A percentile compares a stretch with the other conserved stretches of the same genome.
Evolutionary conservation across 1,140 invertebrate genomes (phyloP).

Genomic region (Coptotermes formosanus): DNA sequence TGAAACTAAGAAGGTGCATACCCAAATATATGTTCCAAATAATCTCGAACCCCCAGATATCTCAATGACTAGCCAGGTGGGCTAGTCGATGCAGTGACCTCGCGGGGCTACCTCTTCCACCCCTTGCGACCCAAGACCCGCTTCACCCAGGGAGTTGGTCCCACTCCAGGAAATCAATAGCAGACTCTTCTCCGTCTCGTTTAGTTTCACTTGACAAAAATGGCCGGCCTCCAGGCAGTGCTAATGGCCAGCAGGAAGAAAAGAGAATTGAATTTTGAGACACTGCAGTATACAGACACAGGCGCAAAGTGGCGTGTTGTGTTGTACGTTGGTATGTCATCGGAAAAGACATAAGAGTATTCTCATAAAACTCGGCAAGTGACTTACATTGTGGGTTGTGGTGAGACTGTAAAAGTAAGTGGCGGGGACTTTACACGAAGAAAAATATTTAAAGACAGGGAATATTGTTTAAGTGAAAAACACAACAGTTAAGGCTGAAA

Average conservation of each 20-base stretch:
- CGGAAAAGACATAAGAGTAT: no score
- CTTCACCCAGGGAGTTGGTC: neutral
- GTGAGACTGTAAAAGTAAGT: no score
- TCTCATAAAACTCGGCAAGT: no score
- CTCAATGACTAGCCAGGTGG: neutral
- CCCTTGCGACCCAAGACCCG: neutral
- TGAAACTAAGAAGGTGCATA: no score
- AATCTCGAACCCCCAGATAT: neutral
- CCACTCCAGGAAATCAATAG: neutral
- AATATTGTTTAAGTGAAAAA: no score
- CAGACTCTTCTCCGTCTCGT: neutral
- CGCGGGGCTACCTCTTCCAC: neutral
- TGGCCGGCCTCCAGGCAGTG: neutral
- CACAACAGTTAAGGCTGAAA: no score
- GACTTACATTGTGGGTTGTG: no score
- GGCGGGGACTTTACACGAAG: no score
- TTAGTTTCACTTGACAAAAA: slow-evolving; percentile 9
- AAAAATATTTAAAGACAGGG: no score
- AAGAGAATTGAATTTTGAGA: neutral
- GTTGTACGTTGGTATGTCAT: neutral
- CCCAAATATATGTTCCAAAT: no score
- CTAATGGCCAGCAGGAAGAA: neutral
- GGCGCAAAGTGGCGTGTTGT: neutral
- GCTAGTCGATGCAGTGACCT: neutral
- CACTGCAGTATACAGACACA: no score